Percentiles rank a stretch among this genome's conserved stretches.
These are phyloP conservation scores for Chiloscyllium punctatum DNA, from an alignment of 2,797 vertebrate genomes.

Conservation along the genomic window DNA sequence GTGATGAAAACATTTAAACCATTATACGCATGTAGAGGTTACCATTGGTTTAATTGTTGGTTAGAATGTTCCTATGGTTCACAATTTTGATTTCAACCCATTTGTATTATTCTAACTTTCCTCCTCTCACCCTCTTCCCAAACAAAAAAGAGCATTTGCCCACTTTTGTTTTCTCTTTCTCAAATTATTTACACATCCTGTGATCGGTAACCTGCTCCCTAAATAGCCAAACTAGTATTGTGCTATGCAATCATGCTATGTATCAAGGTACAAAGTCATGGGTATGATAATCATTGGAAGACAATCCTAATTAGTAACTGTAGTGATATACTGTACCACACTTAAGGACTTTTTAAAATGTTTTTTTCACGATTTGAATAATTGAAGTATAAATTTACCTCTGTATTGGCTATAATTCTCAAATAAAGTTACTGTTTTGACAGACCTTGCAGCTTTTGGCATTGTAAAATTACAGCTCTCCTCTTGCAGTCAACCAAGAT, in stretches of 20 bases:
- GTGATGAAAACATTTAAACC: neutral
- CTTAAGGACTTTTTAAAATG: neutral
- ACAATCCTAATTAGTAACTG: slow-evolving; percentile 36
- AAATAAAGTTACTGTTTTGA: slow-evolving; percentile 35
- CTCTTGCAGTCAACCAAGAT: neutral
- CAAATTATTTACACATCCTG: slow-evolving; percentile 7
- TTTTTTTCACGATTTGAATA: slow-evolving; percentile 30
- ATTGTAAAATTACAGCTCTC: neutral
- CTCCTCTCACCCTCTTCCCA: neutral
- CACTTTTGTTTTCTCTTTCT: neutral
- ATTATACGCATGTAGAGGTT: neutral
- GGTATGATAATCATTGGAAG: slow-evolving; percentile 37
- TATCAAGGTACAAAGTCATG: slow-evolving; percentile 27
- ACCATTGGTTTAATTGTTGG: neutral
- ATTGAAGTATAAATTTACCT: slow-evolving; percentile 32
- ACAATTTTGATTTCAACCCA: slow-evolving; percentile 27
- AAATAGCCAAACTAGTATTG: slow-evolving; percentile 26
- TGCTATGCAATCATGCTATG: slow-evolving; percentile 35
- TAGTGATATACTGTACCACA: slow-evolving; percentile 19
- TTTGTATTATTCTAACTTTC: neutral
- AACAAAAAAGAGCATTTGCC: neutral
- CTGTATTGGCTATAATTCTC: slow-evolving; percentile 34
- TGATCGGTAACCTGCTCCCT: neutral
- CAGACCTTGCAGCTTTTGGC: slow-evolving; percentile 12
- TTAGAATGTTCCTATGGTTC: slow-evolving; percentile 2